phyloP scores from a whole-genome alignment of 2,797 vertebrate genomes.

The Podarcis lilfordi region DNA sequence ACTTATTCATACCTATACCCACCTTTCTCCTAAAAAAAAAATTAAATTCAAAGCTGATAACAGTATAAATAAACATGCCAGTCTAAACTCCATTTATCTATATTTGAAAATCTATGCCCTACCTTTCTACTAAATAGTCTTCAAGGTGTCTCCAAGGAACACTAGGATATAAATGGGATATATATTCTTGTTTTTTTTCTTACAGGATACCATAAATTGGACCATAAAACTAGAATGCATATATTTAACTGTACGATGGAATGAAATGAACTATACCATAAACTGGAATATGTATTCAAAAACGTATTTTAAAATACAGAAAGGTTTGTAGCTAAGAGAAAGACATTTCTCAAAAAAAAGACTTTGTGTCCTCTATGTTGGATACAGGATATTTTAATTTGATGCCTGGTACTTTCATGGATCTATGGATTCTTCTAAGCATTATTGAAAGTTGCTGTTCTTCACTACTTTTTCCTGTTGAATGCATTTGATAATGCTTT shows the following conservation, averaged over 20 bases:
- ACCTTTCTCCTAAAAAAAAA: neutral
- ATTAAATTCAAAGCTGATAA: neutral
- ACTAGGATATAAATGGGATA: neutral
- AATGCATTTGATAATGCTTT: slow-evolving; percentile 23
- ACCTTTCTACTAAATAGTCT: neutral
- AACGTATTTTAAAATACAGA: neutral
- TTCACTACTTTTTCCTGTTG: neutral
- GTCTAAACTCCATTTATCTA: neutral
- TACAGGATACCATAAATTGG: neutral
- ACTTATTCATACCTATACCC: neutral
- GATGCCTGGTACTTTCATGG: neutral
- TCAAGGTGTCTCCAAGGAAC: neutral
- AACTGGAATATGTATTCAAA: neutral
- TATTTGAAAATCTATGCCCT: neutral
- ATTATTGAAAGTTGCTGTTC: slow-evolving; percentile 3
- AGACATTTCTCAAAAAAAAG: neutral
- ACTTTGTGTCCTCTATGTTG: neutral
- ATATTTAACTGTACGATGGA: neutral
- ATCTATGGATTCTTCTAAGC: neutral
- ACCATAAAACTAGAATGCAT: neutral
- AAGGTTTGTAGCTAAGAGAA: neutral
- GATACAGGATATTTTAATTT: neutral
- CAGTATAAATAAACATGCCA: neutral
- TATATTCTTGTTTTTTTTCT: neutral
- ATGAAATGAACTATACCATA: neutral